Conservation (phyloP, 2,113 vertebrate species). For the Lasiurus borealis region DNA sequence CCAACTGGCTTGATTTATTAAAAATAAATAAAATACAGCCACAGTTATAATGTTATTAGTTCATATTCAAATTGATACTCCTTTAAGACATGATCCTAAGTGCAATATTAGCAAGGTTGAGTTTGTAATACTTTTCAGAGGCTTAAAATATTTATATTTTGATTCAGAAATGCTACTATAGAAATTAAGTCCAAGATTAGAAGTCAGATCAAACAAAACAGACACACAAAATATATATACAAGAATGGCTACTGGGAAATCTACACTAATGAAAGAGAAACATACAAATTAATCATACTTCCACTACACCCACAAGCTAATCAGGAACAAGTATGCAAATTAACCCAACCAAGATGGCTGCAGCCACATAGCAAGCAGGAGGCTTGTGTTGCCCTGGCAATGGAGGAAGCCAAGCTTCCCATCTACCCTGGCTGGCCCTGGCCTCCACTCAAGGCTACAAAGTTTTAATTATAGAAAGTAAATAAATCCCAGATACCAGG, state of each 20-base stretch:
- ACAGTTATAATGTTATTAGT: background rate
- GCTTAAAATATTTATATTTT: background rate
- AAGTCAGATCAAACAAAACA: slow-evolving; percentile 19
- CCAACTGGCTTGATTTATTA: background rate
- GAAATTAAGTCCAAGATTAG: background rate
- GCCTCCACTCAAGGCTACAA: no score
- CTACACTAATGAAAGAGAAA: no score
- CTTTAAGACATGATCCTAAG: background rate
- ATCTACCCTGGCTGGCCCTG: no score
- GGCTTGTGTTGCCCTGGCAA: no score
- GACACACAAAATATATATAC: background rate
- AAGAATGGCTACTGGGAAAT: background rate
- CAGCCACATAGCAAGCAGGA: no score
- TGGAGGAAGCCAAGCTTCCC: no score
- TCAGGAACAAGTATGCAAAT: no score
- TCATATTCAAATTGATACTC: background rate
- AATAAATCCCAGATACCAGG: no score
- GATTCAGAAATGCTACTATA: background rate
- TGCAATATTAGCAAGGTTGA: background rate
- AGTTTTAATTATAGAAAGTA: no score
- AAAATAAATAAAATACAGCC: background rate
- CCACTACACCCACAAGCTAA: no score
- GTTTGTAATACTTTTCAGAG: background rate
- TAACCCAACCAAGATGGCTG: no score
- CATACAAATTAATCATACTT: no score